phyloP scores from a whole-genome alignment of 2,888 invertebrate species.

The Clitarchus hookeri region DNA sequence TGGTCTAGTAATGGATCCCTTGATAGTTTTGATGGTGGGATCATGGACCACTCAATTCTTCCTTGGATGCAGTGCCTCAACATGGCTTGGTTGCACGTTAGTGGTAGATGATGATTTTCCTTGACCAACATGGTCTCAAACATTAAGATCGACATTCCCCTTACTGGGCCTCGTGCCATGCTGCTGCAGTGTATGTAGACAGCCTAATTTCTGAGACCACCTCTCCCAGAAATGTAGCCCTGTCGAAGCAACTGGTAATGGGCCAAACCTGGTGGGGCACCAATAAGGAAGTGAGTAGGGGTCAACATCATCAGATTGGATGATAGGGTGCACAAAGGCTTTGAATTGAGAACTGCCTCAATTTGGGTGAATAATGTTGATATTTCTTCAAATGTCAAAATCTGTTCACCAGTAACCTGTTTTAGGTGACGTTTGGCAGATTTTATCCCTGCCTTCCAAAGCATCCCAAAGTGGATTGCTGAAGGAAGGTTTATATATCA shows the following conservation, averaged over 20 bases:
- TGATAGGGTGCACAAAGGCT: background rate
- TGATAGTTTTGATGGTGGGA: background rate
- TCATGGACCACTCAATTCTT: background rate
- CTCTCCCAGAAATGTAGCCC: background rate
- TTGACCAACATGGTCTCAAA: background rate
- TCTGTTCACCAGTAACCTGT: background rate
- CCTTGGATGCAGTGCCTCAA: background rate
- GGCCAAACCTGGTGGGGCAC: background rate
- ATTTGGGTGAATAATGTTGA: background rate
- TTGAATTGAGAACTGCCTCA: background rate
- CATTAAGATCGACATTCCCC: background rate
- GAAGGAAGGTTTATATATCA: background rate
- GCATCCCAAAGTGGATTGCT: background rate
- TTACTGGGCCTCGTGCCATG: background rate
- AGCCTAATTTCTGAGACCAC: background rate
- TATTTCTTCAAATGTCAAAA: background rate
- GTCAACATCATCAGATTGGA: background rate
- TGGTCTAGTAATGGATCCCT: too few relatives aligned
- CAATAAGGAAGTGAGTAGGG: background rate
- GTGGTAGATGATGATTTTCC: background rate
- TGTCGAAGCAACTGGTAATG: background rate
- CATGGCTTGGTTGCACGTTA: background rate
- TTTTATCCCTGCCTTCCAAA: background rate
- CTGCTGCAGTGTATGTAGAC: background rate
- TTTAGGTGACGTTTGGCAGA: background rate